These are phyloP conservation scores for Limosa lapponica DNA, from an alignment of 2,797 vertebrate genomes.

Conservation along the genomic window DNA sequence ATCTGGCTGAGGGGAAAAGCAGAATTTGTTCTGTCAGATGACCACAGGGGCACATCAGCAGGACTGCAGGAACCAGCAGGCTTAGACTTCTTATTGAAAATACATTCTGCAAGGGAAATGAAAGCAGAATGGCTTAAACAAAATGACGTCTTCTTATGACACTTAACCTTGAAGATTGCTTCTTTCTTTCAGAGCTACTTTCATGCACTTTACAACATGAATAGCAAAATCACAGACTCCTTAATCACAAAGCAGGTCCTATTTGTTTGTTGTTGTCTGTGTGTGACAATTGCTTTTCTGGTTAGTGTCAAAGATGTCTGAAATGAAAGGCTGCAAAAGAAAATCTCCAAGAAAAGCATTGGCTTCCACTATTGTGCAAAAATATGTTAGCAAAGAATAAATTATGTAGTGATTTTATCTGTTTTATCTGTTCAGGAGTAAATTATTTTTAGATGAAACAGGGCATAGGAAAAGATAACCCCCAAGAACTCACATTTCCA, in stretches of 20 bases:
- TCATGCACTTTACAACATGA: neutral
- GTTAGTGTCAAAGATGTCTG: neutral
- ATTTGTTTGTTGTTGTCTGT: neutral
- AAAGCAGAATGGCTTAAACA: neutral
- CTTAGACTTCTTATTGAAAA: neutral
- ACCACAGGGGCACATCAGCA: accelerated
- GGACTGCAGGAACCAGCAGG: neutral
- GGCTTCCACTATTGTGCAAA: neutral
- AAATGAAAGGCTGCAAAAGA: neutral
- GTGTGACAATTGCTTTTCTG: neutral
- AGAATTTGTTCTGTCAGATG: neutral
- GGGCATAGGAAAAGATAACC: neutral
- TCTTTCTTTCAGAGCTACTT: neutral
- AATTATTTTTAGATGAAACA: neutral
- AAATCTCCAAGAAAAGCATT: neutral
- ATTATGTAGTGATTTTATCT: neutral
- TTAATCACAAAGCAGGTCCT: neutral
- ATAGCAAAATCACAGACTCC: neutral
- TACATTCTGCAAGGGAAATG: neutral
- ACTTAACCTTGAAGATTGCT: neutral
- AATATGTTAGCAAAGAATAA: neutral
- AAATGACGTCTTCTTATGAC: neutral
- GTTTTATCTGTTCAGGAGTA: neutral
- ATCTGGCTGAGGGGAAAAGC: neutral
- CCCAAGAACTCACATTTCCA: neutral